phyloP scores from a whole-genome alignment of 2,888 invertebrate genomes.

The Ernsta delagoae region DNA sequence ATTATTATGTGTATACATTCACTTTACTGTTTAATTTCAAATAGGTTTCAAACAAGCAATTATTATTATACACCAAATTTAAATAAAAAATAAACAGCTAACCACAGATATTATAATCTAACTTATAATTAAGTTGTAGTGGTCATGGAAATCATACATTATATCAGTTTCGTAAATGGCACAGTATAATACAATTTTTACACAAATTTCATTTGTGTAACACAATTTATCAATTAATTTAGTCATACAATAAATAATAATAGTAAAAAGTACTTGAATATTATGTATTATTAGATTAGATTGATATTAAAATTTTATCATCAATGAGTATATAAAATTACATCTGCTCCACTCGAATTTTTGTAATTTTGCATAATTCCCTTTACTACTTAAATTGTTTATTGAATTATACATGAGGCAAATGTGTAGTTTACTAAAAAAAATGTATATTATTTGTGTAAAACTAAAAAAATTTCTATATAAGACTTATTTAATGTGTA shows the following conservation, averaged over 20 bases:
- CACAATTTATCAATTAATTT: slow-evolving; percentile 37
- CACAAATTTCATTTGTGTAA: slow-evolving; percentile 48
- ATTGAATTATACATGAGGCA: background rate
- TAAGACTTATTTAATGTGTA: slow-evolving; percentile 16
- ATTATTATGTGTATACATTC: slow-evolving; percentile 38
- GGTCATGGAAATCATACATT: slow-evolving; percentile 40
- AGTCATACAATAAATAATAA: slow-evolving; percentile 38
- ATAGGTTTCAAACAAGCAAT: slow-evolving; percentile 41
- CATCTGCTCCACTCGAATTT: slow-evolving; percentile 26
- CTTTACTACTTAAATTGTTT: background rate
- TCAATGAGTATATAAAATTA: slow-evolving; percentile 16
- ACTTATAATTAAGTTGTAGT: slow-evolving; percentile 38
- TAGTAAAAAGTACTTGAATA: slow-evolving; percentile 18
- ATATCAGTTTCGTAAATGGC: slow-evolving; percentile 44
- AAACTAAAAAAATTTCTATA: slow-evolving; percentile 5
- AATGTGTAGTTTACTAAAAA: background rate
- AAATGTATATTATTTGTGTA: too few relatives aligned
- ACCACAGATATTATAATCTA: slow-evolving; percentile 40
- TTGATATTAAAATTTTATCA: slow-evolving; percentile 28
- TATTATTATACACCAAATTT: slow-evolving; percentile 51
- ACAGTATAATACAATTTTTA: slow-evolving; percentile 50
- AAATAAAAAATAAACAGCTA: slow-evolving; percentile 46
- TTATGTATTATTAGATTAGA: slow-evolving; percentile 20
- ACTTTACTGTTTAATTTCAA: slow-evolving; percentile 43
- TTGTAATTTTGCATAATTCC: background rate